Conservation (phyloP, 2,113 vertebrate species). For the Ariopsis seemanni region DNA sequence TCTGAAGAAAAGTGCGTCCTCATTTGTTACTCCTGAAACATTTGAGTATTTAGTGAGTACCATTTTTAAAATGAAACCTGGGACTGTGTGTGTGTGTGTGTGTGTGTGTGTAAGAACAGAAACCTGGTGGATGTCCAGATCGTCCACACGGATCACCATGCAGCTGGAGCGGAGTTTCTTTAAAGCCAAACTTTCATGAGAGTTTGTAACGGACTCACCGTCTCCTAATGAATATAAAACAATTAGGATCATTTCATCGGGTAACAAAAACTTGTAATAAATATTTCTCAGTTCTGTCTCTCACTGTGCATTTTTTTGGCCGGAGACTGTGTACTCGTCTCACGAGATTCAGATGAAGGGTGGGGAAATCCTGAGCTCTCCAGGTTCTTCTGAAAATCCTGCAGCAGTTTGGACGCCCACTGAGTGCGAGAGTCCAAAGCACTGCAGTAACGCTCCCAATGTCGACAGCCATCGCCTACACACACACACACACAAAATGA, state of each 20-base stretch:
- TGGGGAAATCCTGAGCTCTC: slow-evolving; percentile 70
- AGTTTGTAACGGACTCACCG: slow-evolving; percentile 61
- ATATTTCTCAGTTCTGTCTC: neutral
- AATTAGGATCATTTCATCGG: neutral
- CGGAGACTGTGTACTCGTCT: slow-evolving; percentile 64
- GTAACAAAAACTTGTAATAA: neutral
- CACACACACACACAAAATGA: neutral
- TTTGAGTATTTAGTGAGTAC: neutral
- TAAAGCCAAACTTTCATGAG: slow-evolving; percentile 68
- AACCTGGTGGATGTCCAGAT: slow-evolving; percentile 94
- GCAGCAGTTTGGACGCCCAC: slow-evolving; percentile 85
- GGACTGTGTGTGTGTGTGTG: neutral
- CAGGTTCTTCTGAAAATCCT: slow-evolving; percentile 82
- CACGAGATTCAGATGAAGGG: slow-evolving; percentile 53
- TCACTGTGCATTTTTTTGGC: slow-evolving; percentile 65
- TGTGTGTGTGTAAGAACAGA: neutral
- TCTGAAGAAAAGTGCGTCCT: neutral
- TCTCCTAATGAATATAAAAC: slow-evolving; percentile 51
- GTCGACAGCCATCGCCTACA: slow-evolving; percentile 82
- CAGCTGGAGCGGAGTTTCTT: slow-evolving; percentile 91
- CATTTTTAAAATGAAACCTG: neutral
- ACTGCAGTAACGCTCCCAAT: slow-evolving; percentile 89
- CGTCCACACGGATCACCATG: slow-evolving; percentile 85
- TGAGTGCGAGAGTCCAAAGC: slow-evolving; percentile 90
- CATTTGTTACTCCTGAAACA: neutral